A percentile compares a stretch with the other conserved stretches of the same genome.
Conservation (phyloP, 2,888 invertebrate genomes). For the Oligia latruncula region DNA sequence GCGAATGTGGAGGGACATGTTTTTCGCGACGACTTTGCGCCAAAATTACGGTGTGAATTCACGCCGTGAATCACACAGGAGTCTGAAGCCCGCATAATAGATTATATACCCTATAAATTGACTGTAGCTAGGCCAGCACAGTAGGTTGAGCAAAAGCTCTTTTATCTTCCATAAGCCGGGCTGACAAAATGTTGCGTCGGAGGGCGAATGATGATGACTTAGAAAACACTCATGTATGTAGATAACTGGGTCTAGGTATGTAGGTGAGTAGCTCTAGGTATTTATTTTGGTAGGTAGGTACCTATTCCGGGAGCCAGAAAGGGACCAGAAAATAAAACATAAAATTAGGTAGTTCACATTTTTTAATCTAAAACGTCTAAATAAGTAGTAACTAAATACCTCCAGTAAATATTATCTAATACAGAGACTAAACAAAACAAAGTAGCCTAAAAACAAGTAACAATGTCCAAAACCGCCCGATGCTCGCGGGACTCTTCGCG, state of each 20-base stretch:
- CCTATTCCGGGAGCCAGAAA: neutral
- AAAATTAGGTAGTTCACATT: conserved; percentile 19
- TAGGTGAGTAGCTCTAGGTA: neutral
- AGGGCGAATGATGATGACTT: neutral
- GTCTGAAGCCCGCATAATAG: too few relatives aligned
- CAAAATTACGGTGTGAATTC: too few relatives aligned
- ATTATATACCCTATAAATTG: too few relatives aligned
- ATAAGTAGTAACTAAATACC: conserved; percentile 42
- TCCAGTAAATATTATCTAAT: conserved; percentile 51
- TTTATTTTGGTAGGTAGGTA: too few relatives aligned
- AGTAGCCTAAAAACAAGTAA: conserved; percentile 65
- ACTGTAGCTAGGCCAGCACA: too few relatives aligned
- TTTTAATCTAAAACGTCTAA: conserved; percentile 58
- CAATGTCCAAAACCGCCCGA: conserved; percentile 61
- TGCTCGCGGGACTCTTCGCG: neutral
- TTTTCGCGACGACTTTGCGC: too few relatives aligned
- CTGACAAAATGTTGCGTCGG: neutral
- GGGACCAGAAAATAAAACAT: conserved; percentile 34
- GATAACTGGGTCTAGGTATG: neutral
- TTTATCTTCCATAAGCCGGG: too few relatives aligned
- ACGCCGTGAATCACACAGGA: too few relatives aligned
- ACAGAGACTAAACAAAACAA: conserved; percentile 54
- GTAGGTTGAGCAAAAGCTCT: too few relatives aligned
- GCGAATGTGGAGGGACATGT: too few relatives aligned
- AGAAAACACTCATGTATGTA: neutral